phyloP scores from a whole-genome alignment of 2,113 vertebrate genomes.

The Sylvia atricapilla region DNA sequence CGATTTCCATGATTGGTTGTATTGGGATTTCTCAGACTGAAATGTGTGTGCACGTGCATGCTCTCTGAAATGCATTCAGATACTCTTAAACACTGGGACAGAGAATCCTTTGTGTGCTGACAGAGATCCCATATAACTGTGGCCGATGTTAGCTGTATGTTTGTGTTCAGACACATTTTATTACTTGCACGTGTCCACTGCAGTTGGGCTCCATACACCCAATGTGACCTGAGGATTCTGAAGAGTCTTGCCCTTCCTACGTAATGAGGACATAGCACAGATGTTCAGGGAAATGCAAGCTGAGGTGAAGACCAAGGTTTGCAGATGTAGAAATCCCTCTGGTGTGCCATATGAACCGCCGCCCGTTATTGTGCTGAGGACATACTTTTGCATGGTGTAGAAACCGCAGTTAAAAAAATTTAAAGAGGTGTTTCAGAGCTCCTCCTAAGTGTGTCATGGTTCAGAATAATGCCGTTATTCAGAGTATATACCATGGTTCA shows the following conservation, averaged over 20 bases:
- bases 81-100: neutral
- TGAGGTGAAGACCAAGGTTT: neutral
- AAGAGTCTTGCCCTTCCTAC: neutral
- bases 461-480: neutral
- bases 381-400: neutral
- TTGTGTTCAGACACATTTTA: neutral
- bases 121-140: neutral
- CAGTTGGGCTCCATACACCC: neutral
- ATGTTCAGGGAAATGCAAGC: neutral
- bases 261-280: neutral
- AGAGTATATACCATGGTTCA: no score
- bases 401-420: neutral
- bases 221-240: neutral
- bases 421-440: neutral
- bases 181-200: rapidly evolving
- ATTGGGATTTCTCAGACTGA: neutral
- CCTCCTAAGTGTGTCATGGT: neutral
- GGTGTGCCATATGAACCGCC: neutral
- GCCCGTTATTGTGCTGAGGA: neutral
- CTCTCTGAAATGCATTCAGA: neutral
- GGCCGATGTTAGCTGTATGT: neutral
- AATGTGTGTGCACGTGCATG: neutral
- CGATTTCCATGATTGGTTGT: neutral
- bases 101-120: rapidly evolving
- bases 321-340: neutral